Evolutionary conservation across 2,888 invertebrate genomes (phyloP), one percentile per base, ranked within the genome.

Genomic region (Keiferia lycopersicella): DNA sequence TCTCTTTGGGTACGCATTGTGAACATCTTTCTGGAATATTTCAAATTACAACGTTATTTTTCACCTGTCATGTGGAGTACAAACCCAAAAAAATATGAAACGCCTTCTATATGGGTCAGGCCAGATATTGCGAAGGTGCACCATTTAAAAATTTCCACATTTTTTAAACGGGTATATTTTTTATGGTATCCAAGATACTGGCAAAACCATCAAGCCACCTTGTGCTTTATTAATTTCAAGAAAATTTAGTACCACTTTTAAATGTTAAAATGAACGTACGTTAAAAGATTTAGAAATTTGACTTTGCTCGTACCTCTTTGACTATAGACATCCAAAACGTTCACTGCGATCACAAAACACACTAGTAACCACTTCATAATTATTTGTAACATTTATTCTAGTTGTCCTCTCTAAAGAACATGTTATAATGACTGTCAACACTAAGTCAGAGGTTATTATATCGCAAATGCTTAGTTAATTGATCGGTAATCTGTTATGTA

Each of bases 1-100:
- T 71, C 38, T 82, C 77, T 51, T 71, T 66, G 2, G 69, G 74
- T 0, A 84, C 70, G 67, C 90, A 90, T 66, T 73, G 75, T 38
- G 80, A 72, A 72, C 90, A 90, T 45, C 72, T 48, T 26, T 78
- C 88, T 88, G 74, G 11, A 77, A 75, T 22, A 38, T 53, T 65
- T 53, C 45, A 16, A 50, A n/a, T 50, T 20, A 50, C 20, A 50
- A 50, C 34, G 4, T 4, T 34, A 8, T 8, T 34, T 34, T 30
- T 6, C 30, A 20, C 18, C 11, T 20, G 20, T 4, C 12, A 50
- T 4, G 30, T 26, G 26, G 6, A 26, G 26, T 26, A 26, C 6
- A 2, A 4, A 26, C 26, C 26, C 6, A 26, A 2, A 26, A 4
- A 26, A 2, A 4, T 26, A 26, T 26, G 26, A 26, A n/a, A n/a